These are phyloP conservation scores for Tubiluchus corallicola DNA, from an alignment of 2,888 invertebrate species.

Conservation along the genomic window DNA sequence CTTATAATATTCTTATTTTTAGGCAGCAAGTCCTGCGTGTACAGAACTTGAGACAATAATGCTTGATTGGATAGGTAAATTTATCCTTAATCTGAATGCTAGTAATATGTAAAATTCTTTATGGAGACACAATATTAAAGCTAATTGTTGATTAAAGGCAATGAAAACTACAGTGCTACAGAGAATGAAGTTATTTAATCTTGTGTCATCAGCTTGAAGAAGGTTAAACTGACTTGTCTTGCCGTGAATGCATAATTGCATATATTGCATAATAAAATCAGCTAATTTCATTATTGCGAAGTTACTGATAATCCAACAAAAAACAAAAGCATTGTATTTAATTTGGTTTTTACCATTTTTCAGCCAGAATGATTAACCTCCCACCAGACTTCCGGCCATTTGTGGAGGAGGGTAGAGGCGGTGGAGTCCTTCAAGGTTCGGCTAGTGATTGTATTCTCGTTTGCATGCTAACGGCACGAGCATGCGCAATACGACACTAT, in stretches of 20 bases:
- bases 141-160: neutral
- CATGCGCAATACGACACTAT: conserved; percentile 30
- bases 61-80: conserved; percentile 80
- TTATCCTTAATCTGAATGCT: neutral
- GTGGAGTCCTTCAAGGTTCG: conserved; percentile 74
- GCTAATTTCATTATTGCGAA: too few species aligned
- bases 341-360: neutral
- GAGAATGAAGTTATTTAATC: too few species aligned
- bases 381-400: conserved; percentile 70
- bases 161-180: too few species aligned
- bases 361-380: conserved; percentile 48
- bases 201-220: too few species aligned
- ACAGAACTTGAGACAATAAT: conserved; percentile 90
- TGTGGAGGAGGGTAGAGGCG: conserved; percentile 66
- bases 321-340: too few species aligned
- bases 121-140: neutral
- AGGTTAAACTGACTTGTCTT: too few species aligned
- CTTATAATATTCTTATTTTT: conserved; percentile 30
- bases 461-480: conserved; percentile 74
- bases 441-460: conserved; percentile 89
- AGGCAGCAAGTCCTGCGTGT: conserved; percentile 93
- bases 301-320: too few species aligned
- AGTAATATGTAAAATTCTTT: neutral
- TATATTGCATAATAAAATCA: too few species aligned
- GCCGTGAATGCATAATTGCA: too few species aligned